Evolutionary conservation across 2,888 invertebrate genomes (phyloP), one percentile per base, ranked within the genome.

Genomic region (Nomada ferruginata): DNA sequence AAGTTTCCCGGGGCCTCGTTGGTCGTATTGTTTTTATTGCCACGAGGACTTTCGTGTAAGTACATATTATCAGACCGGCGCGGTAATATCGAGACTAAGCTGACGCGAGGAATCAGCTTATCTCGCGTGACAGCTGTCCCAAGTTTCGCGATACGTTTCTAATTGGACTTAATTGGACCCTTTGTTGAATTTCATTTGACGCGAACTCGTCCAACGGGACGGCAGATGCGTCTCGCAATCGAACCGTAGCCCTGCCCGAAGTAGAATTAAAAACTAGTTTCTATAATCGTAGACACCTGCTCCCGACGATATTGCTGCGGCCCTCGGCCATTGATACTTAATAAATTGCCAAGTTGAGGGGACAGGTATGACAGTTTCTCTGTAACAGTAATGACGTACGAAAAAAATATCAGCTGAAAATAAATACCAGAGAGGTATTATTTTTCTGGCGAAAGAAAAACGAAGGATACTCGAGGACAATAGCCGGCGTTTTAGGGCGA

Each of bases 141-240:
- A 63, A 36, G 66, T 42, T 63, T 68, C 71, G 75, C 75, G 68
- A 77, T 78, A 77, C 76, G 73, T 75, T 75, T 78, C 83, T 82
- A 83, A 83, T 83, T 83, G 83, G 75, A 82, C 78, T 75, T 82
- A 83, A 83, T 83, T 82, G 78, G 75, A 78, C 68, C 77, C 82
- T 82, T 83, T 82, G 77, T 83, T 68, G 82, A 72, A 83, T 78
- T 82, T 77, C 78, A 71, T 82, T 76, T 65, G 63, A 73, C 59
- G 75, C 59, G 63, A 63, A 59, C 65, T 64, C 77, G 74, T 75
- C 42, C 64, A 53, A 63, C 60, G 52, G 42, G 36, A 66, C 55
- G 66, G 42, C 52, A 68, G 77, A 78, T 71, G 71, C 74, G 66
- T 23, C 60, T 20, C 53, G 47, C 13, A 81, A 80, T 80, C 70